Evolutionary conservation across 2,888 invertebrate genomes (phyloP), one percentile per base, ranked within the genome.

Genomic region (Flexamia atlantica): DNA sequence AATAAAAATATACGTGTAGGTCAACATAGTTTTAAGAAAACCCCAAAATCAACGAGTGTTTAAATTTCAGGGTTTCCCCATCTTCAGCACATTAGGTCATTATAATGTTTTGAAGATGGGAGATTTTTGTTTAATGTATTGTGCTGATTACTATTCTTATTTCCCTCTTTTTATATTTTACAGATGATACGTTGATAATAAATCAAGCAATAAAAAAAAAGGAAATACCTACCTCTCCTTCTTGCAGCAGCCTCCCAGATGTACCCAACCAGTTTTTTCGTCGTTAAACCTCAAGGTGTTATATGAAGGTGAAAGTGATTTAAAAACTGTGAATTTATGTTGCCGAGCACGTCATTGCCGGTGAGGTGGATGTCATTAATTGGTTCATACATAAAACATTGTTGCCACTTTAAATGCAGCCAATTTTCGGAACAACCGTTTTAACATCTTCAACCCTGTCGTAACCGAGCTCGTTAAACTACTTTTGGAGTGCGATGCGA

Each of bases 321-420:
- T 28, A 76, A 76, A 76, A 76, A 28, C 28, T 76, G 25, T 76
- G 74, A 76, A 76, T 76, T 76, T 76, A 76, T 76, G 74, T 46
- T 25, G 25, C 3, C 40, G 36, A 40, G 23, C 70, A 40, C 40
- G 70, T 70, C 70, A 70, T 10, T 76, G 74, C 50, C 46, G 17
- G 74, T 20, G 36, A 72, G 17, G 72, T 40, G 72, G 42, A 42
- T 2, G 40, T 46, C 40, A 76, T 76, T 76, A 76, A 76, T 76
- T 76, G 74, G 74, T 46, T 76, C 74, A 76, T 76, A 76, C 74
- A 76, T 76, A 76, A 70, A 76, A 76, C 74, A 76, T 76, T 76
- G 42, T 28, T n/a, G 17, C 70, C 32, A 70, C 64, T 70, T 70
- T 70, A 70, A 70, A 70, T 70, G 40, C 70, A 36, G 70, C 74